A percentile compares a stretch with the other conserved stretches of the same genome.
Evolutionary conservation across 1,140 invertebrate genomes (phyloP).

Genomic region (Asbolus verrucosus): DNA sequence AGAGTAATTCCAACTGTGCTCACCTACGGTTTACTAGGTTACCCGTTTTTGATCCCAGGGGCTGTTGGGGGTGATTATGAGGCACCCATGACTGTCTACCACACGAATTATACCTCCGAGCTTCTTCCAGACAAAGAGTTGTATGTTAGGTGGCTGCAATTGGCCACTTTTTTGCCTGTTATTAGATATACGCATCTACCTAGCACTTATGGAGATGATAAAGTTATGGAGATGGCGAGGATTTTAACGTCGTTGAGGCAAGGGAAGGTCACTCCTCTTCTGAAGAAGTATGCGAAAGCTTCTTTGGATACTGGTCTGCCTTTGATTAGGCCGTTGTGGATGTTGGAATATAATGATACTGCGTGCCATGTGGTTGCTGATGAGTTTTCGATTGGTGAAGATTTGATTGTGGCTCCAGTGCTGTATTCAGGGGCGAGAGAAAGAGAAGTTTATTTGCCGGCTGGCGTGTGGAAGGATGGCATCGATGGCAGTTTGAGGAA

Average conservation of each 20-base stretch:
- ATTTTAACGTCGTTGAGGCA: conserved; percentile 80
- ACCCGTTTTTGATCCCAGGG: conserved; percentile 92
- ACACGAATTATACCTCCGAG: conserved; percentile 64
- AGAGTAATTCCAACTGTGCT: conserved; percentile 87
- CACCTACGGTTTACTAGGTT: conserved; percentile 87
- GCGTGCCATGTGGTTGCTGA: conserved; percentile 84
- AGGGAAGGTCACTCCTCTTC: conserved; percentile 79
- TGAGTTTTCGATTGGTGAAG: conserved; percentile 92
- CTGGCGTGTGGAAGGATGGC: conserved; percentile 90
- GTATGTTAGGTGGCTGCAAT: conserved; percentile 94
- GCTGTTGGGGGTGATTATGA: conserved; percentile 90
- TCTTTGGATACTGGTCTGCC: conserved; percentile 85
- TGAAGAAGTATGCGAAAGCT: conserved; percentile 80
- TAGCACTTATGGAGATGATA: conserved; percentile 84
- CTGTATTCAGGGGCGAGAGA: conserved; percentile 69
- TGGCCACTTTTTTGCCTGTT: conserved; percentile 91
- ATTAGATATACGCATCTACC: conserved; percentile 92
- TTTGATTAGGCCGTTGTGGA: conserved; percentile 91
- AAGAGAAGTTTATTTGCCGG: conserved; percentile 83
- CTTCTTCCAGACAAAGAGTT: conserved; percentile 85
- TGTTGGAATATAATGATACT: conserved; percentile 85
- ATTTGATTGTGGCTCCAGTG: conserved; percentile 92
- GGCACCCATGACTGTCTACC: conserved; percentile 69
- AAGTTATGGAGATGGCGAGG: conserved; percentile 82
- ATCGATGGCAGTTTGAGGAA: conserved; percentile 86